Conservation (phyloP, 2,113 vertebrate species). For the Stigmatopora nigra region DNA sequence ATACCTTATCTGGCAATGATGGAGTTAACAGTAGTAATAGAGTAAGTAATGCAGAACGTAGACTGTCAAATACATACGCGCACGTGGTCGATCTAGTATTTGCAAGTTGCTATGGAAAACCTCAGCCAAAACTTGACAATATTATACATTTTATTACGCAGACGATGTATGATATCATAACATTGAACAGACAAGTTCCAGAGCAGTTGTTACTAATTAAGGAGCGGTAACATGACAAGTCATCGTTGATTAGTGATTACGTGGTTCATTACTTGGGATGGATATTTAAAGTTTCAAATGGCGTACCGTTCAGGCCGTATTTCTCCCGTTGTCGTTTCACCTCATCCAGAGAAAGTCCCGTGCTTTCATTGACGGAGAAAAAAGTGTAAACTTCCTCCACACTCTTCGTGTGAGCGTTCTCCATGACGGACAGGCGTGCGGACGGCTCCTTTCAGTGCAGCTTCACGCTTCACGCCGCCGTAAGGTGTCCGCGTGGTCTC, state of each 20-base stretch:
- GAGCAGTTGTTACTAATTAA: not conserved
- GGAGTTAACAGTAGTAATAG: too few species aligned
- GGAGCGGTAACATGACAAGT: slow-evolving; percentile 68
- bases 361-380: slow-evolving; percentile 95
- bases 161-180: not conserved
- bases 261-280: slow-evolving; percentile 1
- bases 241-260: slow-evolving; percentile 52
- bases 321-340: slow-evolving; percentile 90
- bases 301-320: slow-evolving; percentile 96
- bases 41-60: too few species aligned
- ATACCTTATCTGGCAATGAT: too few species aligned
- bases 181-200: not conserved
- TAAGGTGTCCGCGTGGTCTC: not conserved
- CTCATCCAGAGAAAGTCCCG: slow-evolving; percentile 89
- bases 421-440: slow-evolving; percentile 72
- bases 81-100: not conserved
- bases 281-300: slow-evolving; percentile 7
- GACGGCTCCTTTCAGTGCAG: slow-evolving; percentile 37
- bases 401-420: slow-evolving; percentile 95
- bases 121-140: not conserved
- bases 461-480: slow-evolving; percentile 10
- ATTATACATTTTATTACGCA: not conserved
- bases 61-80: not conserved
- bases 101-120: not conserved
- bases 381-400: slow-evolving; percentile 95